Conservation (phyloP, 2,113 vertebrate genomes). For the Melospiza melodia region DNA sequence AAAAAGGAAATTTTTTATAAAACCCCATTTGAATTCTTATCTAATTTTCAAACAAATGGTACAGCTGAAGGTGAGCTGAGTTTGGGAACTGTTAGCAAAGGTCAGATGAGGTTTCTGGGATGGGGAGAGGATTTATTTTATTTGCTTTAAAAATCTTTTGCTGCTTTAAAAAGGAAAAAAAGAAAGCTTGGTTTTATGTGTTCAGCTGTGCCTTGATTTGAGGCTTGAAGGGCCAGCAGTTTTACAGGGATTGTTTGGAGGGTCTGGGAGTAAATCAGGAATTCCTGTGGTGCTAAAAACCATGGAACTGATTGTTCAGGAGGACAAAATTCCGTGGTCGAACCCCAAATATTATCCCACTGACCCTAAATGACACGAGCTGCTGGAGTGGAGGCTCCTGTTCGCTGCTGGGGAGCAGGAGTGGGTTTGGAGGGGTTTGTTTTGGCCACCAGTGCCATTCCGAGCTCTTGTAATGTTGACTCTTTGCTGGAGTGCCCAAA, state of each 20-base stretch:
- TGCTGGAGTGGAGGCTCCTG: neutral
- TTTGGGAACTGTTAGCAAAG: neutral
- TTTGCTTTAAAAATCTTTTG: neutral
- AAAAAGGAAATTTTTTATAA: neutral
- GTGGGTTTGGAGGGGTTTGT: neutral
- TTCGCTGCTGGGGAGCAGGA: neutral
- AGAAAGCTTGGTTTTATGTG: neutral
- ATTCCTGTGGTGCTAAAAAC: neutral
- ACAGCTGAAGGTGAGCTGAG: neutral
- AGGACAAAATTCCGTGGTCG: neutral
- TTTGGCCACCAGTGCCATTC: neutral
- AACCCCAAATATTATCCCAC: neutral
- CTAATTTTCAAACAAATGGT: neutral
- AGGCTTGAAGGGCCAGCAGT: neutral
- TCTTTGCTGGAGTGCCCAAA: neutral
- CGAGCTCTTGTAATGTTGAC: neutral
- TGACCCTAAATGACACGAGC: neutral
- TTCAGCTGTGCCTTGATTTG: neutral
- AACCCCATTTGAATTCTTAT: neutral
- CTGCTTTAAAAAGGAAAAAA: neutral
- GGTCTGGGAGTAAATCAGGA: neutral
- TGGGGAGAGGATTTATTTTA: neutral
- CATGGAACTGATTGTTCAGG: accelerated
- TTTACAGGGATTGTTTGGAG: neutral
- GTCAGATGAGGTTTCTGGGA: neutral